A percentile compares a stretch with the other conserved stretches of the same genome.
phyloP scores from a whole-genome alignment of 2,888 invertebrate genomes.

The Xestoiulus laeticollis region DNA sequence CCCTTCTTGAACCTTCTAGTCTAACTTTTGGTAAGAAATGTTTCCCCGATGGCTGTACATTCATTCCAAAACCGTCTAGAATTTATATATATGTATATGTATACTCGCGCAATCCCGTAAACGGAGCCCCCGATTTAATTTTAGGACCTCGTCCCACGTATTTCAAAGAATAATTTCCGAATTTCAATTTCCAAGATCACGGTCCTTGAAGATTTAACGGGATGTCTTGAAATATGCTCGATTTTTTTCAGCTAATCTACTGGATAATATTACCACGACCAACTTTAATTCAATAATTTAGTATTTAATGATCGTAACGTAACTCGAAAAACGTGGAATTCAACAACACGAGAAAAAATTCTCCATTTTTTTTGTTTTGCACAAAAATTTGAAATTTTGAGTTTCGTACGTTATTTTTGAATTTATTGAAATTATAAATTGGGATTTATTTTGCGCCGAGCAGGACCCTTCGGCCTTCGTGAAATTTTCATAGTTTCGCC shows the following conservation, averaged over 20 bases:
- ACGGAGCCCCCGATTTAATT: neutral
- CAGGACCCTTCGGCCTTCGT: neutral
- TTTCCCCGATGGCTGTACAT: slow-evolving; percentile 27
- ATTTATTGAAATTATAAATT: neutral
- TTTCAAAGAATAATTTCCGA: neutral
- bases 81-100: slow-evolving; percentile 23
- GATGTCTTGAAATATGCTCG: too few species aligned
- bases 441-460: neutral
- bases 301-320: too few species aligned
- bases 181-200: too few species aligned
- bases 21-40: slow-evolving; percentile 23
- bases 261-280: too few species aligned
- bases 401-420: neutral
- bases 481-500: neutral
- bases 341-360: neutral
- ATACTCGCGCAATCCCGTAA: neutral
- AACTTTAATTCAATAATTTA: too few species aligned
- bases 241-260: too few species aligned
- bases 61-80: slow-evolving; percentile 23
- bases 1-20: slow-evolving; percentile 32
- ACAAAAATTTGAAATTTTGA: neutral
- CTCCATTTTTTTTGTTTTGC: neutral
- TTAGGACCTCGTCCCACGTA: neutral
- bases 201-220: too few species aligned
- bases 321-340: too few species aligned